Percentiles rank a stretch among this genome's conserved stretches.
Evolutionary conservation across 2,797 vertebrate genomes (phyloP).

Genomic region (Sebastes steindachneri): DNA sequence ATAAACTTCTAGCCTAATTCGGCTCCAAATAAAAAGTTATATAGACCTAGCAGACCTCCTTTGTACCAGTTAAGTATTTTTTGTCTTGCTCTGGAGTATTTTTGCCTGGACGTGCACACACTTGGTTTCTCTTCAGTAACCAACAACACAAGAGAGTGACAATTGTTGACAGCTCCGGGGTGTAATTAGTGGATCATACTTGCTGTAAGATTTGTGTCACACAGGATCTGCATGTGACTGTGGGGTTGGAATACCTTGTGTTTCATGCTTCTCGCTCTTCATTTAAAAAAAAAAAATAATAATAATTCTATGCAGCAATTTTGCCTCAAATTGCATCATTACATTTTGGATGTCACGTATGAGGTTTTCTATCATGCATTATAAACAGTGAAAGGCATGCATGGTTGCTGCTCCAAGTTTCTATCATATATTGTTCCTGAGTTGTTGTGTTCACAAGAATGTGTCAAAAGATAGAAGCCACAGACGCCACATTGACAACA

Average conservation of each 20-base stretch:
- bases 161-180: background rate
- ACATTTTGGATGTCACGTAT: background rate
- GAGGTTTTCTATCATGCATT: background rate
- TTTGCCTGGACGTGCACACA: background rate
- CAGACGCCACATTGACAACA: background rate
- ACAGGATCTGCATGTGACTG: background rate
- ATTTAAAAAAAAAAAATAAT: background rate
- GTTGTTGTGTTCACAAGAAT: background rate
- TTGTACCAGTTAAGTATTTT: background rate
- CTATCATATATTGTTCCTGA: background rate
- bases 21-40: too few species aligned
- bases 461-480: background rate
- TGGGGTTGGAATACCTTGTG: background rate
- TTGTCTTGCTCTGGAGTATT: background rate
- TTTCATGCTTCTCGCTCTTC: background rate
- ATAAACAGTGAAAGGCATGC: background rate
- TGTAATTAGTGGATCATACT: background rate
- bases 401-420: background rate
- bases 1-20: too few species aligned
- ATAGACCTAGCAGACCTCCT: background rate
- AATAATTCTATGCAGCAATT: background rate
- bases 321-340: background rate
- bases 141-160: background rate
- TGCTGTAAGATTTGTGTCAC: background rate
- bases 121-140: background rate